Base-by-base conservation (phyloP, 2,888 invertebrate genomes). In the Agrotis clavis region DNA sequence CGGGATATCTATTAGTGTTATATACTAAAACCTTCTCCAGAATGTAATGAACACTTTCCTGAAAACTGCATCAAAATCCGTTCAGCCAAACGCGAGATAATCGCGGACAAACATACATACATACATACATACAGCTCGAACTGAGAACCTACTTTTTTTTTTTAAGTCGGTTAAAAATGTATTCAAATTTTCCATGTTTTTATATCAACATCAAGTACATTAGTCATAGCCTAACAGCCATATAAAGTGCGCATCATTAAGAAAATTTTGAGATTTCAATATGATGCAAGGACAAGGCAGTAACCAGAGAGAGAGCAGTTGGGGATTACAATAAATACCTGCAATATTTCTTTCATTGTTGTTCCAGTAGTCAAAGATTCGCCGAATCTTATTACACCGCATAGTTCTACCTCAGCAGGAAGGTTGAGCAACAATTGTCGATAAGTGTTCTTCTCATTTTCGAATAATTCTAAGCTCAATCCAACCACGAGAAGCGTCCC, bases 381-480 rank as follows among this genome's bases (percentile, higher is more conserved):
- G 25, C 97, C 97, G 79, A 98, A 97, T 86, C 97, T 97, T 19
- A 98, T 96, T 71, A 98, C 96, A 41, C 98, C 98, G 90, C 98
- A 98, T 64, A 98, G 94, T 93, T 98, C 98, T 74, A 98, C 93
- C 91, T 98, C 98, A 3, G 97, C 97, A 19, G 98, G 98, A 87
- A 98, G 97, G 86, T 97, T 97, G 41, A 97, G 95, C 79, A 97
- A 96, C 53, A 97, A 89, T 79, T 96, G 94, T 54, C 93, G 94
- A 79, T 96, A 95, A n/a, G 94, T 91, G 81, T 94, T 94, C 88
- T 96, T 93, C 89, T 96, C 94, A 94, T 95, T 95, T 67, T 97
- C 97, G 87, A 97, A 96, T 68, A 96, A 95, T 90, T 98, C 97
- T 86, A 98, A 93, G 89, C 97, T 97, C 85, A 98, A 96, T 64